phyloP scores from a whole-genome alignment of 1,140 invertebrate species.

The Mamestra configurata region DNA sequence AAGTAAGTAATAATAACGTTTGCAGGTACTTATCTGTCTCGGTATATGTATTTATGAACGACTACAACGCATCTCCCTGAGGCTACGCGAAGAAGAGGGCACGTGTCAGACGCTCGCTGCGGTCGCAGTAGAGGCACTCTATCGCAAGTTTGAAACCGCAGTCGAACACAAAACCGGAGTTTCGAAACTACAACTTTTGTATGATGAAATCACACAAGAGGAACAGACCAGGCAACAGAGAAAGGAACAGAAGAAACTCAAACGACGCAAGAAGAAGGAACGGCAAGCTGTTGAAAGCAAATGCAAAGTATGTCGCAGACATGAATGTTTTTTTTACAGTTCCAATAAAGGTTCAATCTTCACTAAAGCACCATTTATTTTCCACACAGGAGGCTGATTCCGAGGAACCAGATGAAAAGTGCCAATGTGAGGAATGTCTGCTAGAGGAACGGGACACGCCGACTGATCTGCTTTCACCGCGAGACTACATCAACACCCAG shows the following conservation, averaged over 20 bases:
- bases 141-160: slow-evolving; percentile 96
- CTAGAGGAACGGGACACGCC: slow-evolving; percentile 81
- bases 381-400: slow-evolving; percentile 79
- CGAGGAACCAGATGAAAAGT: slow-evolving; percentile 85
- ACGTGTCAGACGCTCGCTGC: slow-evolving; percentile 97
- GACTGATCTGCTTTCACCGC: slow-evolving; percentile 77
- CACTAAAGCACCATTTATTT: not conserved
- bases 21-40: slow-evolving; percentile 94
- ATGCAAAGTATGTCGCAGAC: slow-evolving; percentile 72
- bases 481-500: slow-evolving; percentile 66
- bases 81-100: slow-evolving; percentile 96
- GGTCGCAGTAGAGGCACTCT: slow-evolving; percentile 95
- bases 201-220: slow-evolving; percentile 94
- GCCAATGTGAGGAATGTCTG: slow-evolving; percentile 83
- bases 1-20: too few relatives aligned
- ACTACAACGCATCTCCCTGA: slow-evolving; percentile 94
- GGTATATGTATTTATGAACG: slow-evolving; percentile 97
- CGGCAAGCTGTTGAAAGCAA: slow-evolving; percentile 81
- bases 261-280: slow-evolving; percentile 95
- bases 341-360: not conserved
- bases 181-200: slow-evolving; percentile 94
- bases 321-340: not conserved
- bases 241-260: slow-evolving; percentile 95
- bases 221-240: slow-evolving; percentile 94
- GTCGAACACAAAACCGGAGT: slow-evolving; percentile 96